Base-by-base conservation (phyloP, 2,113 vertebrate species). In the Mionectes macconnelli region DNA sequence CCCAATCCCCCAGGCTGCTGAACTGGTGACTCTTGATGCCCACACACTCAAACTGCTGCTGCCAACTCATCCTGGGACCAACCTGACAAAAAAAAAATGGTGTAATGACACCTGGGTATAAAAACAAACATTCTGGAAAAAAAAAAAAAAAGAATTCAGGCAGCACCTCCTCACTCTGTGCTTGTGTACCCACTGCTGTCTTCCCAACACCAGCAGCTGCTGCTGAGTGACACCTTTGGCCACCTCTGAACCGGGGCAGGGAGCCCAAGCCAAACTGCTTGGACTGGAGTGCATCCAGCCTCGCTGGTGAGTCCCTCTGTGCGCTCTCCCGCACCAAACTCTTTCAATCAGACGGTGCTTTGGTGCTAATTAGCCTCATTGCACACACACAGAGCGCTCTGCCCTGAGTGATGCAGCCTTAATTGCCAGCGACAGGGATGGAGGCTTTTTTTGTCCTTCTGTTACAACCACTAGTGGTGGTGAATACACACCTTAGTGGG, bases 331-430 rank as follows among this genome's bases (percentile, higher is more conserved):
- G 55, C 79, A 72, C 89, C 62, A 5, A 88, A 42, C 67, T 68
- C 73, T 50, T 52, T 1, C 33, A 76, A 74, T 28, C 57, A 63
- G 28, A 4, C 68, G 17, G 56, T 9, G 6, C 73, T 84, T 52
- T 47, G 86, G 72, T 89, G 90, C 57, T 96, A 91, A 97, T 97
- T 96, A 75, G 95, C 93, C 92, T 87, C 90, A 81, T 87, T 74
- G 57, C 78, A 40, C 23, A 35, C 5, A 64, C 69, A 49, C n/a
- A 18, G 5, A 14, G 31, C 1, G 30, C 68, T 86, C 90, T 75
- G 19, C 77, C 40, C 5, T 92, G 88, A 95, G 68, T 56, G 90
- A 93, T 87, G 91, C 81, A 33, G 56, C 45, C 79, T 57, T 97
- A 92, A 97, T 97, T 85, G 20, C 79, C 59, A n/a, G 66, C 59